These are phyloP conservation scores for Rana temporaria DNA, from an alignment of 2,113 vertebrate species.

Conservation along the genomic window DNA sequence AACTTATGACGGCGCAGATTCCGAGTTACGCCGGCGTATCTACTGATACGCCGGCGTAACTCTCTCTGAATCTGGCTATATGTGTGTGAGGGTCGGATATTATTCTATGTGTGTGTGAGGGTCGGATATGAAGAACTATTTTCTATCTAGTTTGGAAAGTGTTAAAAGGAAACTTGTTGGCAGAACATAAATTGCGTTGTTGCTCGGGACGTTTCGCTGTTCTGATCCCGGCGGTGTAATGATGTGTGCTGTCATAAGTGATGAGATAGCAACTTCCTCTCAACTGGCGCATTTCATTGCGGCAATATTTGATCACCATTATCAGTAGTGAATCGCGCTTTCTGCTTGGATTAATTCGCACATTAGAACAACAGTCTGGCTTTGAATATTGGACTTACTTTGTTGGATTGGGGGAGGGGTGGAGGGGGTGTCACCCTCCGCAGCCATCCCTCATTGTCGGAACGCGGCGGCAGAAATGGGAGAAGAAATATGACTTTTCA, in stretches of 20 bases:
- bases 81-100: no score
- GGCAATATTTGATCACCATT: conserved; percentile 51
- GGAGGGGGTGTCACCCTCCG: neutral
- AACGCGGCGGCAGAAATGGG: conserved; percentile 1
- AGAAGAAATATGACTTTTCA: conserved; percentile 8
- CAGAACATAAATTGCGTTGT: conserved; percentile 17
- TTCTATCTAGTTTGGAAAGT: neutral
- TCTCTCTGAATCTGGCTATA: no score
- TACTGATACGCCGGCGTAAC: no score
- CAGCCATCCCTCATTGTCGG: conserved; percentile 6
- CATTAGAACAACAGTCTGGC: conserved; percentile 39
- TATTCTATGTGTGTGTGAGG: no score
- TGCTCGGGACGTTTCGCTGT: conserved; percentile 51
- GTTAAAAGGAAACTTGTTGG: conserved; percentile 40
- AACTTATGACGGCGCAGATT: no score
- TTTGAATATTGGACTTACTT: conserved; percentile 36
- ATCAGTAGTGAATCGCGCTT: conserved; percentile 27
- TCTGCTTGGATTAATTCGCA: conserved; percentile 52
- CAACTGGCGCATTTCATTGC: conserved; percentile 40
- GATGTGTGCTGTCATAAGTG: conserved; percentile 53
- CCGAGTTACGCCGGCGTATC: no score
- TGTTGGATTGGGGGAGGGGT: no score
- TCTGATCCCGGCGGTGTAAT: conserved; percentile 53
- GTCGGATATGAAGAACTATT: neutral
- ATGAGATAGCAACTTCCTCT: conserved; percentile 54